phyloP scores from a whole-genome alignment of 1,140 invertebrate genomes.

The Andricus grossulariae region DNA sequence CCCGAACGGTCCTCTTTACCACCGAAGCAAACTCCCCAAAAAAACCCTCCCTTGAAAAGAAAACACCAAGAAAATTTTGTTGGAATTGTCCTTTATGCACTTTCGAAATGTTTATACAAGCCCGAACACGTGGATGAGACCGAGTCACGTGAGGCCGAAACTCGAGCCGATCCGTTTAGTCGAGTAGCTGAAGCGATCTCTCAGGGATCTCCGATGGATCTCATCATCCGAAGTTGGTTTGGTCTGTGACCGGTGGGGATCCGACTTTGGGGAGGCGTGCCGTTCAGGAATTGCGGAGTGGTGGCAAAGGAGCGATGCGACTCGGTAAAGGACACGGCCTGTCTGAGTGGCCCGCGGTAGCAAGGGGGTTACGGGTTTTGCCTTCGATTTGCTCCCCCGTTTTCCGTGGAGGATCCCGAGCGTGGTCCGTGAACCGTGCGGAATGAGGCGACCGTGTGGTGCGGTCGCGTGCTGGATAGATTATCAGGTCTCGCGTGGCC shows the following conservation, averaged over 20 bases:
- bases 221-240: background rate
- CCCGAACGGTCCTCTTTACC: no score
- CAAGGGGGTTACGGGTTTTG: conserved; percentile 48
- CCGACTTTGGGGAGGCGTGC: background rate
- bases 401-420: conserved; percentile 22
- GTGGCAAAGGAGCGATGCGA: conserved; percentile 40
- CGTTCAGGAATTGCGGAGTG: background rate
- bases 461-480: conserved; percentile 57
- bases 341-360: conserved; percentile 49
- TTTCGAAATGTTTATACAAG: no score
- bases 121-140: background rate
- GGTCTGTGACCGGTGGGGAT: conserved; percentile 13
- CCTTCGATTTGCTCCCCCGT: conserved; percentile 54
- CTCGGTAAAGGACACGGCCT: conserved; percentile 64
- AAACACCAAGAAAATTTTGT: no score
- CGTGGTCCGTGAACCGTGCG: conserved; percentile 17
- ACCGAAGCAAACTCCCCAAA: no score
- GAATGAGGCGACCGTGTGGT: conserved; percentile 52
- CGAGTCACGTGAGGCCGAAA: background rate
- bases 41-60: no score
- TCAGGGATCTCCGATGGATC: background rate
- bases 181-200: background rate
- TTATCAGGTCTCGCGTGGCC: conserved; percentile 42
- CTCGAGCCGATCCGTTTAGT: background rate
- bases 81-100: no score